These are phyloP conservation scores for Venustaconcha ellipsiformis DNA, from an alignment of 1,140 invertebrate genomes.

Conservation along the genomic window DNA sequence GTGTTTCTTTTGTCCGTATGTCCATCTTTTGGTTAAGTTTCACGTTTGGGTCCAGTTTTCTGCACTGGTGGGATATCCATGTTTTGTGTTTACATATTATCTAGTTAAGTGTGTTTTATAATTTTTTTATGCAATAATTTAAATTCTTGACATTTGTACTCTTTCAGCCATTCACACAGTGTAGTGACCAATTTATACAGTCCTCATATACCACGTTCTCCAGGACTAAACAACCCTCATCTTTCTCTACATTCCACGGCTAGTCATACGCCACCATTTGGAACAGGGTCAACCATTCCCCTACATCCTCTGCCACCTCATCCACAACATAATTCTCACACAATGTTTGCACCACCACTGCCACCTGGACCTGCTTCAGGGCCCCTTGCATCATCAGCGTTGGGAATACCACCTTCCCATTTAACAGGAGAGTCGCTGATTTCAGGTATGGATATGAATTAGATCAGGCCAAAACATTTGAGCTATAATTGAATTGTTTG, in stretches of 20 bases:
- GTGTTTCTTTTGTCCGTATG: no score
- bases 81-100: no score
- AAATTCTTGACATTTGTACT: conserved; percentile 4
- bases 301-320: conserved; percentile 71
- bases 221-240: conserved; percentile 26
- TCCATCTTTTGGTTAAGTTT: no score
- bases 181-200: conserved; percentile 35
- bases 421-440: conserved; percentile 39
- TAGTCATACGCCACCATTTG: conserved; percentile 49
- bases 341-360: conserved; percentile 67
- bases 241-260: conserved; percentile 52
- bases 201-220: conserved; percentile 37
- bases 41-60: no score
- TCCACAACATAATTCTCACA: conserved; percentile 66
- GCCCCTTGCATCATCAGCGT: conserved; percentile 67
- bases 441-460: conserved; percentile 38
- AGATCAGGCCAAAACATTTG: no score
- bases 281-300: conserved; percentile 75
- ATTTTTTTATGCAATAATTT: no score
- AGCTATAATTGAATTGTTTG: not conserved
- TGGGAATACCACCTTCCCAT: conserved; percentile 27
- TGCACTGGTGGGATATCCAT: no score
- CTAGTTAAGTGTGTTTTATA: no score
- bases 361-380: conserved; percentile 55
- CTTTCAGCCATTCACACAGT: conserved; percentile 41